These are phyloP conservation scores for Chironomus striatipennis DNA, from an alignment of 1,140 invertebrate species.

Conservation along the genomic window DNA sequence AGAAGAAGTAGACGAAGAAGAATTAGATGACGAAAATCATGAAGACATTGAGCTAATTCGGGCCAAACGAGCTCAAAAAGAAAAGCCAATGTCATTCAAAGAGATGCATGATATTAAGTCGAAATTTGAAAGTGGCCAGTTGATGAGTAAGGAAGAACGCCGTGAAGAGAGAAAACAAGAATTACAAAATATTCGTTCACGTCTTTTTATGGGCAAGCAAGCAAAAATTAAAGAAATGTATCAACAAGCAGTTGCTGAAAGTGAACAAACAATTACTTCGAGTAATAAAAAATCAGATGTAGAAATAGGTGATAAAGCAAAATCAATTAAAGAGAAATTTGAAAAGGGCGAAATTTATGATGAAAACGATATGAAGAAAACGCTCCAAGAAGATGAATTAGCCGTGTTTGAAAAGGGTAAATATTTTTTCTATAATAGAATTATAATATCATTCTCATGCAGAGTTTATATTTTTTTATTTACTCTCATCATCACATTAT, in stretches of 20 bases:
- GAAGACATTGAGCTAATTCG: conserved; percentile 41
- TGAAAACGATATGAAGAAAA: conserved; percentile 43
- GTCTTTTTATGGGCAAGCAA: conserved; percentile 79
- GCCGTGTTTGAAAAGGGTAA: conserved; percentile 75
- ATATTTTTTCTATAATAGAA: no score
- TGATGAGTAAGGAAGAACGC: conserved; percentile 54
- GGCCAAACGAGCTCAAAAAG: conserved; percentile 44
- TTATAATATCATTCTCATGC: no score
- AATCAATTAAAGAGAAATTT: conserved; percentile 69
- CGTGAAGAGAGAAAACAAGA: conserved; percentile 79
- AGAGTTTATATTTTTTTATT: no score
- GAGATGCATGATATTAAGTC: conserved; percentile 78
- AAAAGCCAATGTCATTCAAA: conserved; percentile 65
- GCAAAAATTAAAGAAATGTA: conserved; percentile 86
- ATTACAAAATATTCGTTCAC: conserved; percentile 71
- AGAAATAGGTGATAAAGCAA: conserved; percentile 53
- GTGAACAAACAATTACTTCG: conserved; percentile 52
- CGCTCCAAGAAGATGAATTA: conserved; percentile 59
- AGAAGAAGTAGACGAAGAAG: conserved; percentile 49
- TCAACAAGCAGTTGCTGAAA: conserved; percentile 78
- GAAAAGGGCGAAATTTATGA: conserved; percentile 66
- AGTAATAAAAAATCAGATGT: conserved; percentile 50
- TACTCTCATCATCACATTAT: no score
- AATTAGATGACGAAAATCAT: conserved; percentile 40
- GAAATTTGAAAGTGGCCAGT: conserved; percentile 62